phyloP scores from a whole-genome alignment of 2,797 vertebrate genomes.

The Melanotaenia pygmaea region DNA sequence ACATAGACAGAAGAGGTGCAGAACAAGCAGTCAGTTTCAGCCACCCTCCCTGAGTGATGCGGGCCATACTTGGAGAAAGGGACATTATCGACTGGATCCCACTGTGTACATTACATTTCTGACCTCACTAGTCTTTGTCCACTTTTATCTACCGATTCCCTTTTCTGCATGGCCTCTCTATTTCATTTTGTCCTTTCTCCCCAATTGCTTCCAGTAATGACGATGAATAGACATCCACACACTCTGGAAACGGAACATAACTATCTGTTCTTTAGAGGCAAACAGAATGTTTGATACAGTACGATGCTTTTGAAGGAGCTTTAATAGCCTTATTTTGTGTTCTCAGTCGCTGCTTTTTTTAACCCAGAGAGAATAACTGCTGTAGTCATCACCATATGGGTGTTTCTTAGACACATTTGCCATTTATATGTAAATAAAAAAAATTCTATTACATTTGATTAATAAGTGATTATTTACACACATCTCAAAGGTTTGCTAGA shows the following conservation, averaged over 20 bases:
- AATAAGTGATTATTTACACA: too few relatives aligned
- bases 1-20: not conserved
- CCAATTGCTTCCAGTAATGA: constrained; percentile 15
- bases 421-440: not conserved
- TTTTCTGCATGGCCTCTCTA: constrained; percentile 20
- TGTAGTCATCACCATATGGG: not conserved
- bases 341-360: not conserved
- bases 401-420: not conserved
- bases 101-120: constrained; percentile 37
- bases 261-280: constrained; percentile 39
- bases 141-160: constrained; percentile 14
- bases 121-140: constrained; percentile 45
- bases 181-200: constrained; percentile 33
- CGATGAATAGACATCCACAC: constrained; percentile 27
- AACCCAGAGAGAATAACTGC: constrained; percentile 1
- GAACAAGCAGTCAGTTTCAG: constrained; percentile 27
- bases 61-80: constrained; percentile 36
- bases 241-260: constrained; percentile 29
- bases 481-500: not conserved
- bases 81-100: constrained; percentile 32
- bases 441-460: too few relatives aligned
- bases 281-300: constrained; percentile 24
- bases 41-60: constrained; percentile 19
- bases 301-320: constrained; percentile 22
- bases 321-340: constrained; percentile 21